Evolutionary conservation across 2,888 invertebrate genomes (phyloP).

Genomic region (Phlogophora meticulosa): DNA sequence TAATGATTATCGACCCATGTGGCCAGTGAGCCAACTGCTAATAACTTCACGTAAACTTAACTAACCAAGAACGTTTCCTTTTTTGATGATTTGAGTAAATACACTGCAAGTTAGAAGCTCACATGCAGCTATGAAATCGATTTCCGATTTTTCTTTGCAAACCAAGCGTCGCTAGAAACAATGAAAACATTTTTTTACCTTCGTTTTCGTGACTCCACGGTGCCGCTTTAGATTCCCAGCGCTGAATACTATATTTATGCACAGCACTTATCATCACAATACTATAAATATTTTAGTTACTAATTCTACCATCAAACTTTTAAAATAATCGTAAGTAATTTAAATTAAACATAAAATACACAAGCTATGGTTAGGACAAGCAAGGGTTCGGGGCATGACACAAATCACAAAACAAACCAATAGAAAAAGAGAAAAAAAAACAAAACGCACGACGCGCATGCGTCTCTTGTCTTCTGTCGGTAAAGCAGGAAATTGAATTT

Average conservation of each 20-base stretch:
- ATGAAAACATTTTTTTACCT: constrained; percentile 89
- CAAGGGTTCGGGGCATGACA: constrained; percentile 87
- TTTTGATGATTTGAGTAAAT: neutral
- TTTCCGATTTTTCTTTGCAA: constrained; percentile 73
- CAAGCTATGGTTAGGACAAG: constrained; percentile 84
- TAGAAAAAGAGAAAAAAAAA: constrained; percentile 84
- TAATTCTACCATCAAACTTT: constrained; percentile 85
- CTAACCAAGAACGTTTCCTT: constrained; percentile 37
- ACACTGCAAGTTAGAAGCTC: constrained; percentile 24
- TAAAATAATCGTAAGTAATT: constrained; percentile 76
- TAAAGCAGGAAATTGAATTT: constrained; percentile 74
- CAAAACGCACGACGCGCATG: constrained; percentile 85
- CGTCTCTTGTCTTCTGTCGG: constrained; percentile 80
- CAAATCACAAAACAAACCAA: constrained; percentile 89
- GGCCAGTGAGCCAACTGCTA: constrained; percentile 62
- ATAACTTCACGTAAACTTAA: constrained; percentile 36
- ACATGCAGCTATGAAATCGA: constrained; percentile 67
- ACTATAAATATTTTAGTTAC: constrained; percentile 81
- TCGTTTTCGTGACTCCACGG: constrained; percentile 92
- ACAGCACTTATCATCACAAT: constrained; percentile 91
- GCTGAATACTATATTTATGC: constrained; percentile 88
- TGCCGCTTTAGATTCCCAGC: constrained; percentile 91
- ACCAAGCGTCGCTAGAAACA: constrained; percentile 82
- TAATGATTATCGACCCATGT: constrained; percentile 81
- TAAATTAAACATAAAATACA: constrained; percentile 84